A percentile compares a stretch with the other conserved stretches of the same genome.
Conservation (phyloP, 1,140 invertebrate species). For the Campodea augens region DNA sequence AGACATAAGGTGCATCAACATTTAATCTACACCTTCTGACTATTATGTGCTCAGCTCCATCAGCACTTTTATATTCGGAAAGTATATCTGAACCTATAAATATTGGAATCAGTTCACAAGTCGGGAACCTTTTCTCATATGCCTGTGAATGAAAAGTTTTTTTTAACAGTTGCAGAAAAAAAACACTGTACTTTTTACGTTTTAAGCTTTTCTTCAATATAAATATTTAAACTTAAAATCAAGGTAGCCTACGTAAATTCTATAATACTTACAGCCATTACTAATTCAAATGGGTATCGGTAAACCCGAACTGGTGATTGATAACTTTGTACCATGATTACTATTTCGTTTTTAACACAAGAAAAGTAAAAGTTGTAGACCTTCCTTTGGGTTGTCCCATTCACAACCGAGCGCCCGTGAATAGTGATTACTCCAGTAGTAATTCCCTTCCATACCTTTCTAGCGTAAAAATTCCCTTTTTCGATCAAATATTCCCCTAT, state of each 20-base stretch:
- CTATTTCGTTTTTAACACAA: too few species aligned
- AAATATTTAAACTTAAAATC: constrained; percentile 4
- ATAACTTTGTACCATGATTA: constrained; percentile 86
- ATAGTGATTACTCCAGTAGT: too few species aligned
- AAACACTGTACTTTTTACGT: not conserved
- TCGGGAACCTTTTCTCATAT: constrained; percentile 83
- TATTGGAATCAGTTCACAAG: constrained; percentile 85
- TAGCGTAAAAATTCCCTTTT: too few species aligned
- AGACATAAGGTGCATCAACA: constrained; percentile 84
- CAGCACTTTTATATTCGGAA: constrained; percentile 53
- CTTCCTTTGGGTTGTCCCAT: too few species aligned
- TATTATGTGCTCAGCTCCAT: constrained; percentile 61
- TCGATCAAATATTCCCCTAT: too few species aligned
- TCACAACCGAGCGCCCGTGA: too few species aligned
- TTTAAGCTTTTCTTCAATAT: not conserved
- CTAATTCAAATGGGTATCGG: constrained; percentile 89
- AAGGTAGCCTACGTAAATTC: not conserved
- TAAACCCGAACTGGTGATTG: constrained; percentile 88
- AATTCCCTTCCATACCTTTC: too few species aligned
- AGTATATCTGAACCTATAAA: constrained; percentile 76
- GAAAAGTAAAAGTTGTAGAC: too few species aligned
- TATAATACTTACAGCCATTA: constrained; percentile 74
- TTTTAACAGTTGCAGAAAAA: constrained; percentile 1
- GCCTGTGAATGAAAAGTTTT: constrained; percentile 36
- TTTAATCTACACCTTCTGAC: constrained; percentile 78